Base-by-base conservation (phyloP, 2,797 vertebrate species). In the Channallabes apus region DNA sequence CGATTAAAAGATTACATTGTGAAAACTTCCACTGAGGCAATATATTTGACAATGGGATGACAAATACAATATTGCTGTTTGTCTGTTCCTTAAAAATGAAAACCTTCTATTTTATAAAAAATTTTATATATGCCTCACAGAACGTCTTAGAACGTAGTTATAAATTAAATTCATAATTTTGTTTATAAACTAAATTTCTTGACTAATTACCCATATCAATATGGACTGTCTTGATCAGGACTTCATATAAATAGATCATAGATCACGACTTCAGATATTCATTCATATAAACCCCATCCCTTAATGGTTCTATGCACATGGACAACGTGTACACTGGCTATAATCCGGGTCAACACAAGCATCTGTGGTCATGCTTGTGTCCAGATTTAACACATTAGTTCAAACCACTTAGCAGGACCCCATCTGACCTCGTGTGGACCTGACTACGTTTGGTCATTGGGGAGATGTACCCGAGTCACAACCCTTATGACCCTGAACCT, bases 371-470 rank as follows among this genome's bases (percentile, higher is more conserved):
- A 27, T 27, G 38, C 24, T 46, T 80, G 62, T 51, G 61, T 80
- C 32, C 78, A 65, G 61, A 80, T 65, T 65, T 27, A 51, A 80
- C 78, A 67, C 90, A 86, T 93, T 93, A 94, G 89, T 84, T 92
- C 86, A 93, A 86, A 90, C 77, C 88, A 88, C 87, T 90, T 88
- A 88, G 92, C 89, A 90, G 75, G 88, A 80, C 87, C 88, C 90
- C 86, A 88, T 90, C 90, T 90, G 88, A 91, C 91, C 90, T 91
- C 85, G 90, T 89, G 93, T 89, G 92, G 90, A 90, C 82, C 75
- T 88, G 87, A 91, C 90, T 89, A 92, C 80, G 86, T 88, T 88
- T 76, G 92, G 95, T 96, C 94, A 91, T 85, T 82, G 72, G 80
- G 64, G 86, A 89, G 84, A 91, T 90, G 91, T 87, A 86, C 89